Conservation (phyloP, 2,113 vertebrate genomes). For the Bothrops jararaca region DNA sequence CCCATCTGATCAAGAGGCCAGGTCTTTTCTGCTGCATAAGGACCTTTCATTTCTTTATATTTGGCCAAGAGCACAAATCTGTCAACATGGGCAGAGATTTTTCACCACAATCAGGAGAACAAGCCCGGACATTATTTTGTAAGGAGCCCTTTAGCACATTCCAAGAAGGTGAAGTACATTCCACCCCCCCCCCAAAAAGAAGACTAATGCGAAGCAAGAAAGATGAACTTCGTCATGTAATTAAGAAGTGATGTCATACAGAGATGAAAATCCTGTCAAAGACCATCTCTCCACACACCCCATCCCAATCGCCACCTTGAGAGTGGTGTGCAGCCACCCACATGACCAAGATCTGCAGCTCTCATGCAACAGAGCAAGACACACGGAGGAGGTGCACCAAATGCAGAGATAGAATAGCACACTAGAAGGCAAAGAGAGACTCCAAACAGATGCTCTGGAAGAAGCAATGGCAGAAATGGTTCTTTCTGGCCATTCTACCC, state of each 20-base stretch:
- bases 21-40: neutral
- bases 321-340: neutral
- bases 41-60: neutral
- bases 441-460: neutral
- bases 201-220: neutral
- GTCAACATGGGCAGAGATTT: neutral
- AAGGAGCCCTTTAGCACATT: neutral
- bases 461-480: neutral
- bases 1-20: neutral
- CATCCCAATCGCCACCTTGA: neutral
- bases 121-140: neutral
- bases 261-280: neutral
- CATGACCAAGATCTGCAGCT: neutral
- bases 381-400: neutral
- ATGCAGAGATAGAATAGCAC: neutral
- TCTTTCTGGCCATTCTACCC: slow-evolving; percentile 15
- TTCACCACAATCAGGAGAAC: neutral
- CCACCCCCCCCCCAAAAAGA: neutral
- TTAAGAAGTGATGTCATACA: neutral
- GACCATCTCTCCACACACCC: neutral
- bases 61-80: neutral
- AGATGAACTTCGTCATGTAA: slow-evolving; percentile 3
- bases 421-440: neutral
- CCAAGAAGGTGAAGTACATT: neutral
- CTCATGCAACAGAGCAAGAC: neutral